A percentile compares a stretch with the other conserved stretches of the same genome.
Conservation (phyloP, 2,797 vertebrate genomes). For the Prunella strophiata region DNA sequence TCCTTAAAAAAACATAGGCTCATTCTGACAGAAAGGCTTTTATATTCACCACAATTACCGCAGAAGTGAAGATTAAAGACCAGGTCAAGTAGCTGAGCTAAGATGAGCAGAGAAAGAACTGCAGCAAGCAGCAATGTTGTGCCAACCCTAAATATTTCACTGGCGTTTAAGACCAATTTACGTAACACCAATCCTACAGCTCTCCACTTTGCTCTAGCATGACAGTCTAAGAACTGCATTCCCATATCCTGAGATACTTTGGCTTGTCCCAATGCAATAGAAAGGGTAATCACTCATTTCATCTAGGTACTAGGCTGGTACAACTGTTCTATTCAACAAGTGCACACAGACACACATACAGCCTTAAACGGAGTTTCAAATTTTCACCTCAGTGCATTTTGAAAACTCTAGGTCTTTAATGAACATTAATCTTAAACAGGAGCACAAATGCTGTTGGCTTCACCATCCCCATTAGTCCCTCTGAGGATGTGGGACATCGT, state of each 20-base stretch:
- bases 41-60: neutral
- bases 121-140: neutral
- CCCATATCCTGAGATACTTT: neutral
- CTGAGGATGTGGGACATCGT: neutral
- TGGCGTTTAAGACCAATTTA: rapidly evolving
- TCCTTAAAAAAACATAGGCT: neutral
- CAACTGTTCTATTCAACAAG: neutral
- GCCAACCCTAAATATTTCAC: neutral
- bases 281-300: neutral
- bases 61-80: neutral
- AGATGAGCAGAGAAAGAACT: neutral
- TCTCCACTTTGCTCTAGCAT: neutral
- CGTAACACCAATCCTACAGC: neutral
- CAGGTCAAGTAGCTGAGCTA: neutral
- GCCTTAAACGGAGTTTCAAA: neutral
- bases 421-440: neutral
- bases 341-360: neutral
- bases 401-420: neutral
- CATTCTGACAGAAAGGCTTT: neutral
- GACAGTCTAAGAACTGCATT: neutral
- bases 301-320: neutral
- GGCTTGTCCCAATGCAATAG: neutral
- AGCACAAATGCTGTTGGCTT: neutral
- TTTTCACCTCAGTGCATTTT: neutral
- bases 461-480: neutral